These are phyloP conservation scores for Lepidochitona cinerea DNA, from an alignment of 2,888 invertebrate genomes.

Conservation along the genomic window DNA sequence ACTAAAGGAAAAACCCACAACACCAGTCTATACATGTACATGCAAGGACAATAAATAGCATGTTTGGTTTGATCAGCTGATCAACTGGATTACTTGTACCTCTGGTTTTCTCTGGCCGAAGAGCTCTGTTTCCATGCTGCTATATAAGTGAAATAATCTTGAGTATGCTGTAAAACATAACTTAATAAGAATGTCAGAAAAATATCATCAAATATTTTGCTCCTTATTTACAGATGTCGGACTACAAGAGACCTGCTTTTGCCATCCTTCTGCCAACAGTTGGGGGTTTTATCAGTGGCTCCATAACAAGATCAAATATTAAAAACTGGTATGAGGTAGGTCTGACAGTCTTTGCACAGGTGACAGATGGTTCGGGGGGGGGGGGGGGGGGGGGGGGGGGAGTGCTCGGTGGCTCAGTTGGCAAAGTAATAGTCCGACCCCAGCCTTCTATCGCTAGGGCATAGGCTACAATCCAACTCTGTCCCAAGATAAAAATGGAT, in stretches of 20 bases:
- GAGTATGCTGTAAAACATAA: background rate
- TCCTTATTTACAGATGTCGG: conserved; percentile 46
- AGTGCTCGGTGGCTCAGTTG: no score
- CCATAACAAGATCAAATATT: conserved; percentile 78
- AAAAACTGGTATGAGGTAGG: conserved; percentile 81
- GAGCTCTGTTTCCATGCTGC: background rate
- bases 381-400: conserved; percentile 19
- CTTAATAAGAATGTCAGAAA: background rate
- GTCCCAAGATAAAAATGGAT: no score
- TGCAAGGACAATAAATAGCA: no score
- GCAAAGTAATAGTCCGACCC: no score
- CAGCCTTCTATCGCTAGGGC: no score
- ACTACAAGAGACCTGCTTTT: conserved; percentile 46
- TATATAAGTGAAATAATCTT: background rate
- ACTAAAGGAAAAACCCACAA: no score
- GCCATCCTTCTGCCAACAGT: conserved; percentile 66
- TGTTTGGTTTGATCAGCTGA: no score
- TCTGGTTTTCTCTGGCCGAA: background rate
- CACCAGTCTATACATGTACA: no score
- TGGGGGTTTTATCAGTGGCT: conserved; percentile 79
- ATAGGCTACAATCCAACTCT: no score
- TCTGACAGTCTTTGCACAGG: no score
- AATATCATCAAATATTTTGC: background rate
- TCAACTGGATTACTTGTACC: background rate
- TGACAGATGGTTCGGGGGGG: conserved; percentile 17